Base-by-base conservation (phyloP, 2,888 invertebrate genomes). In the Andrena bucephala region DNA sequence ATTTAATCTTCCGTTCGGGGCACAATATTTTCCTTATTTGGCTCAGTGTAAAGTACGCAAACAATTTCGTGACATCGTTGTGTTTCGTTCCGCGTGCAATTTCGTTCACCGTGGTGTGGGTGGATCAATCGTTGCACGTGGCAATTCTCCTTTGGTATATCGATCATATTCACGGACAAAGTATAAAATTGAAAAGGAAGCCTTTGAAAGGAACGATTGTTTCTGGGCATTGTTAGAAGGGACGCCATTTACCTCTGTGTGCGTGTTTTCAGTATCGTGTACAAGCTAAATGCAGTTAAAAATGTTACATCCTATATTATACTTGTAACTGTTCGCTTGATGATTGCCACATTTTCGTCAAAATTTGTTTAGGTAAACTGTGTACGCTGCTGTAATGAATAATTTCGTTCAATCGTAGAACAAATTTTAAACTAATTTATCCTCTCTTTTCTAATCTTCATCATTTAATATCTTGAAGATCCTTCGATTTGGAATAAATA, bases 1-100 rank as follows among this genome's bases (percentile, higher is more conserved):
- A 54, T 54, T 66, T 73, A 54, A 29, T 65, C 16, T 16, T 20
- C 52, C 2, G 5, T 42, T 73, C 66, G 20, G 57, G 20, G 31
- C 33, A 1, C 33, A 48, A 62, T 66, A 27, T 54, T 66, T 27
- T 50, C 36, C 48, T 68, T 50, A 68, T 48, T n/a, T 33, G 27
- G 27, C 36, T 27, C n/a, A 13, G 33, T 54, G 27, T 66, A 68
- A 33, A 33, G 5, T 10, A 20, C 10, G 31, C 27, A 29, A 67
- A 68, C 59, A 52, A n/a, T 29, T 69, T 59, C 27, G 36, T n/a
- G 16, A 60, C 24, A 24, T 10, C 24, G 5, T 10, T 20, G 13
- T 36, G 57, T 27, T 68, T 24, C 50, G 16, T 27, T 60, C 33
- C 31, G 13, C 31, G 31, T 33, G 60, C 33, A 33, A 60, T 60